Base-by-base conservation (phyloP, 2,888 invertebrate genomes). In the Maniola hyperantus region DNA sequence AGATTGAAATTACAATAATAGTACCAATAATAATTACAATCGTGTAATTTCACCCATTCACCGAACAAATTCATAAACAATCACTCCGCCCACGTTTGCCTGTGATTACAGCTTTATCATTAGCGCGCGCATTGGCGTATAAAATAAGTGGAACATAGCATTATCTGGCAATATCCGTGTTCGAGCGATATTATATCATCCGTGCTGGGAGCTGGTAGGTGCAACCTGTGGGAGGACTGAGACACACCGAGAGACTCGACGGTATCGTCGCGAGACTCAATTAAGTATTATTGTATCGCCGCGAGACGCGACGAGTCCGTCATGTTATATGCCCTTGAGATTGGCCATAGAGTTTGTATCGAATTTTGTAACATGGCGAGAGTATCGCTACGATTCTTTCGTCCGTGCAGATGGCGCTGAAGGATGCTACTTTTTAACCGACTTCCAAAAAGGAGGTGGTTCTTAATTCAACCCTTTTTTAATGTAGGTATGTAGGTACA, bases 81-180 rank as follows among this genome's bases (percentile, higher is more conserved):
- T 77, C 73, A 72, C 34, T n/a, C 42, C 78, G 78, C 83, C 83
- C 75, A 82, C 82, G 77, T 76, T 46, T 8, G 50, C 63, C 59
- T n/a, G 62, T 60, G 73, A 76, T 77, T 77, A 79, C 76, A 73
- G 76, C 78, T 80, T 83, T 83, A 83, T 83, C 81, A 80, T 83
- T 82, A 82, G 76, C 74, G 71, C 75, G 76, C 77, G 80, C 80
- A 75, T 79, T 79, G 77, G 77, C 66, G 79, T 81, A 77, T 80
- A 77, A 81, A 83, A 82, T 84, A 85, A 85, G 79, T 85, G 77
- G 83, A 84, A 81, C 84, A 77, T 82, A 75, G 79, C 76, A 85
- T 84, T 85, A 85, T 81, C 81, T 77, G 66, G 82, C 82, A 85
- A 85, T 85, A 85, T 85, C 85, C 85, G 85, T 80, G 82, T 83